phyloP scores from a whole-genome alignment of 2,113 vertebrate genomes.

The Dryoscopus gambensis region DNA sequence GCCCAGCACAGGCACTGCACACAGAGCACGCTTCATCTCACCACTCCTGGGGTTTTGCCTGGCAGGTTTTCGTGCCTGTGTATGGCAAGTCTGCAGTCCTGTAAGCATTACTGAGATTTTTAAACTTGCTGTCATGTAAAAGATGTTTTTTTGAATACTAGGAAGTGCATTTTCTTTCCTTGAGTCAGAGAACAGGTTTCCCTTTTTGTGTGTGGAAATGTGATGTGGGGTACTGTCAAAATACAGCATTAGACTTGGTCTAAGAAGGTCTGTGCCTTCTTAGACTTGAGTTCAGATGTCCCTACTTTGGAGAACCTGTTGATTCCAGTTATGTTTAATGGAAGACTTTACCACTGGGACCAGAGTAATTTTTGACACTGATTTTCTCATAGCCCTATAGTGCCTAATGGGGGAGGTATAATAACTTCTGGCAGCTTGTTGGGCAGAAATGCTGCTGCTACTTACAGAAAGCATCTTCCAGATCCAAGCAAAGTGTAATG shows the following conservation, averaged over 20 bases:
- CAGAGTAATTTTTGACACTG: not conserved
- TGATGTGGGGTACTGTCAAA: not conserved
- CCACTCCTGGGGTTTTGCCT: not conserved
- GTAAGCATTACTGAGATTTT: not conserved
- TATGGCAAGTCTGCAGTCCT: not conserved
- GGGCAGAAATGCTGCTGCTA: not conserved
- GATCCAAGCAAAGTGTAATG: not conserved
- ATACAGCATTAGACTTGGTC: not conserved
- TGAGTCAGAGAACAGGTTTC: not conserved
- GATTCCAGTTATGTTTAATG: not conserved
- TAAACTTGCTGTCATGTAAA: not conserved
- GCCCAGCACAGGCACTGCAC: slow-evolving; percentile 13
- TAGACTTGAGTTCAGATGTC: not conserved
- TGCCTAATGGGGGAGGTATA: not conserved
- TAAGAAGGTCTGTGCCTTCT: not conserved
- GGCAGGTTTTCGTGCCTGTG: not conserved
- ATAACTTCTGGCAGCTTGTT: not conserved
- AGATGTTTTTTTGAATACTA: not conserved
- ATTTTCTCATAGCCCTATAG: not conserved
- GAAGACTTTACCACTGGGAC: not conserved
- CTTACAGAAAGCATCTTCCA: not conserved
- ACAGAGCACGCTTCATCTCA: slow-evolving; percentile 45
- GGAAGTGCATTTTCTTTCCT: not conserved
- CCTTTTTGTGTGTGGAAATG: not conserved
- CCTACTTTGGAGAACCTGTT: not conserved